phyloP scores from a whole-genome alignment of 37 sponge, comb jelly and placozoan genomes.

The Amphimedon queenslandica region DNA sequence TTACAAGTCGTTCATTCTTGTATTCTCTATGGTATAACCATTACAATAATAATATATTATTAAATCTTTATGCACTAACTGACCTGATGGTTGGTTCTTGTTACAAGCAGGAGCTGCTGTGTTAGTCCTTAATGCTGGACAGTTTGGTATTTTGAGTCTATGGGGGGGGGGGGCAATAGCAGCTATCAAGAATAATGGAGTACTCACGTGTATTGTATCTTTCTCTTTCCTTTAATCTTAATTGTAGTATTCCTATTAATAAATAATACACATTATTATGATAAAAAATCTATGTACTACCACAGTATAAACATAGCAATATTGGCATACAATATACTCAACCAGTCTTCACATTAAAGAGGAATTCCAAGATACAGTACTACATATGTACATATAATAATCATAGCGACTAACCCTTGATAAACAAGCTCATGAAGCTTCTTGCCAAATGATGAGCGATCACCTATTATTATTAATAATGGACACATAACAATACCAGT shows the following conservation, averaged over 20 bases:
- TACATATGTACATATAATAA: neutral
- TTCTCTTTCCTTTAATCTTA: slow-evolving; percentile 13
- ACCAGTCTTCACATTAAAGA: neutral
- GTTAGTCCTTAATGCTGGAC: slow-evolving; percentile 1
- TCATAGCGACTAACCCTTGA: slow-evolving; percentile 15
- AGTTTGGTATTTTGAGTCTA: slow-evolving; percentile 8
- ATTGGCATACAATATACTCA: too few relatives aligned
- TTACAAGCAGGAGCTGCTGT: neutral
- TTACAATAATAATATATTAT: too few relatives aligned
- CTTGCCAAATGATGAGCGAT: slow-evolving; percentile 14
- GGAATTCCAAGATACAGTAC: neutral
- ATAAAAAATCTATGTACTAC: too few relatives aligned
- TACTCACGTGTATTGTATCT: slow-evolving; percentile 9
- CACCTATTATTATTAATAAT: neutral
- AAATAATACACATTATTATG: neutral
- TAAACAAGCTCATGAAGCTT: slow-evolving; percentile 41
- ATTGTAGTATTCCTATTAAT: slow-evolving; percentile 14
- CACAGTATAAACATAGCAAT: too few relatives aligned
- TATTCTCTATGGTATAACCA: neutral
- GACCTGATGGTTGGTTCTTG: neutral
- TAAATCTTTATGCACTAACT: too few relatives aligned
- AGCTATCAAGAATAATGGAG: neutral
- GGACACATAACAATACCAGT: neutral
- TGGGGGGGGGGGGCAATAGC: too few relatives aligned
- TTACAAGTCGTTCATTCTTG: neutral